Percentiles rank a stretch among this genome's conserved stretches.
These are phyloP conservation scores for Heliangelus exortis DNA, from an alignment of 2,797 vertebrate species.

Conservation along the genomic window DNA sequence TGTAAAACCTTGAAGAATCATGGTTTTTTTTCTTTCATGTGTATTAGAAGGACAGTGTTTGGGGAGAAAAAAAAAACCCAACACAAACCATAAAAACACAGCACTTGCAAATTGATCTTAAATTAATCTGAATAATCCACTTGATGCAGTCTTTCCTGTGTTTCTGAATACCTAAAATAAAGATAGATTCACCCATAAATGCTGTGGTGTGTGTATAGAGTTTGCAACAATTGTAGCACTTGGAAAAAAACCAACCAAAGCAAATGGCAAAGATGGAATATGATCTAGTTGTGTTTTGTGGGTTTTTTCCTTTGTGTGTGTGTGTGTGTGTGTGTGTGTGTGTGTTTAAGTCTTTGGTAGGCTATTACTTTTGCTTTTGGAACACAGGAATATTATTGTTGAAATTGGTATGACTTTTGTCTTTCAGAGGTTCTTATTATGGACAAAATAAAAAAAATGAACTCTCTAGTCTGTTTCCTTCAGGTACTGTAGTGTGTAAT, in stretches of 20 bases:
- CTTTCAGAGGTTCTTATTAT: background rate
- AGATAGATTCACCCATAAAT: background rate
- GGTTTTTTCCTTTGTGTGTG: no score
- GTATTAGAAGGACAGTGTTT: background rate
- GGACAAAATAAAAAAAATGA: conserved; percentile 37
- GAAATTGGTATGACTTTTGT: background rate
- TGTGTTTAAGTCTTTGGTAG: background rate
- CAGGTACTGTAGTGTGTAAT: conserved; percentile 28
- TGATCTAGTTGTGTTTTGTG: background rate
- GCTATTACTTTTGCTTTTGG: background rate
- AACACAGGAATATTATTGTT: background rate
- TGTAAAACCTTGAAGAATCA: background rate
- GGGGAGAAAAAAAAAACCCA: fast-evolving
- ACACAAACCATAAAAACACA: background rate
- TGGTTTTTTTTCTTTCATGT: background rate
- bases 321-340: no score
- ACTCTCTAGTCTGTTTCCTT: conserved; percentile 33
- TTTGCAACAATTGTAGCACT: background rate
- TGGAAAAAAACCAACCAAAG: background rate
- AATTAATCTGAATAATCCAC: background rate
- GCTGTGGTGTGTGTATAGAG: fast-evolving
- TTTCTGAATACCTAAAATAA: background rate
- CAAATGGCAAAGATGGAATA: background rate
- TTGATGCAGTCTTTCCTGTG: background rate
- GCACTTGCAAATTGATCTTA: fast-evolving